Base-by-base conservation (phyloP, 2,113 vertebrate species). In the Piaya cayana region DNA sequence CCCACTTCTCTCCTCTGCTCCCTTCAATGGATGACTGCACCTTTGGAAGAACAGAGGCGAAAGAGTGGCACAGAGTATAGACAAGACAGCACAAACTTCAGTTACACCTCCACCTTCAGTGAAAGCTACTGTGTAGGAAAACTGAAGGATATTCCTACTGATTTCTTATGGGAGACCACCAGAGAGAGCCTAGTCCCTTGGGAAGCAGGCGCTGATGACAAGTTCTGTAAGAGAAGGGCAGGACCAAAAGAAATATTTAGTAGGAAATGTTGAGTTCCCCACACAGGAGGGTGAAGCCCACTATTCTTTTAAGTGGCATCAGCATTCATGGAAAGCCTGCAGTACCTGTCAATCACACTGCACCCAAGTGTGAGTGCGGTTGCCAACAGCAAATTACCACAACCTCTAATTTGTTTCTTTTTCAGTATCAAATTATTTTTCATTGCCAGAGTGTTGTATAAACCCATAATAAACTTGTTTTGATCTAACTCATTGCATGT, bases 401-500 rank as follows among this genome's bases (percentile, higher is more conserved):
- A 39, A 80, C 68, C 63, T 95, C 86, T 90, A 78, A 92, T 92
- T 78, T 84, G 83, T 77, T 95, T 68, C 64, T 74, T 88, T 94
- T 95, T 93, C 0, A 0, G 82, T 89, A 91, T 82, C 42, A 53
- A 91, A 62, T 89, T 85, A 71, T 86, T 93, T 95, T 89, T 88
- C 92, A 43, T 11, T 90, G 65, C 74, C 74, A 85, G 50, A 79
- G 70, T 23, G 34, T 58, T 59, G 27, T 32, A 62, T 26, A 82
- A 91, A 80, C 37, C 42, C 34, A 29, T 50, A 92, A 93, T 50
- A 94, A 88, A 70, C 43, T 59, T 39, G 19, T 39, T 86, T 70
- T 64, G 64, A 64, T 85, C 60, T 78, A 80, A 55, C 32, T 67
- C 82, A 75, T 4, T 4, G 2, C 50, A 34, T 2, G 34, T 88